Percentiles rank a stretch among this genome's conserved stretches.
Conservation (phyloP, 1,140 invertebrate species). For the Brachionus koreanus region DNA sequence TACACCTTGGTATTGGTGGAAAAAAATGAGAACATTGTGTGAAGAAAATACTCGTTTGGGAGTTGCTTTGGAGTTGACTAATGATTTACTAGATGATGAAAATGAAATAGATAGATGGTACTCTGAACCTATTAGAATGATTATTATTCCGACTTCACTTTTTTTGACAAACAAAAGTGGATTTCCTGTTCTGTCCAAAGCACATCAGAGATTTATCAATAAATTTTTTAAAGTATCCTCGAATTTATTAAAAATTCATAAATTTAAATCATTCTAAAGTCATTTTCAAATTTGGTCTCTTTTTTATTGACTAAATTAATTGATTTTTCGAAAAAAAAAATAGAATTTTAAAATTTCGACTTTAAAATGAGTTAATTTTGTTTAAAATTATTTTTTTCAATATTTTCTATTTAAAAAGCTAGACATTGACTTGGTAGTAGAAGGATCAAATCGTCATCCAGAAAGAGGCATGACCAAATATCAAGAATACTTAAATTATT, state of each 20-base stretch:
- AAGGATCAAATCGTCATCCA: slow-evolving; percentile 67
- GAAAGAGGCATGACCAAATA: slow-evolving; percentile 67
- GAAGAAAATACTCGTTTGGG: slow-evolving; percentile 26
- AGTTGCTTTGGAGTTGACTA: slow-evolving; percentile 3
- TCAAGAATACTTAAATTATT: slow-evolving; percentile 76
- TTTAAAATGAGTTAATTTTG: no score
- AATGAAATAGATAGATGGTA: slow-evolving; percentile 31
- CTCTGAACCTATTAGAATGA: slow-evolving; percentile 44
- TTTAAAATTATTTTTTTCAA: no score
- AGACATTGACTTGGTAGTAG: slow-evolving; percentile 58
- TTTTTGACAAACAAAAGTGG: slow-evolving; percentile 71
- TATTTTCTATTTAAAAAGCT: no score
- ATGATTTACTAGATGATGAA: slow-evolving; percentile 24
- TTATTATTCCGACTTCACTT: slow-evolving; percentile 75
- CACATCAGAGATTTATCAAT: slow-evolving; percentile 72
- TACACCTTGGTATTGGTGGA: slow-evolving; percentile 33
- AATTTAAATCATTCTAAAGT: no score
- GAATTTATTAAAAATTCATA: neutral
- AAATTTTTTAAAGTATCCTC: slow-evolving; percentile 43
- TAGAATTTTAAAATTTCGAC: no score
- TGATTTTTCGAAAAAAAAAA: no score
- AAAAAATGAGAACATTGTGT: slow-evolving; percentile 24
- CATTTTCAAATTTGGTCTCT: no score
- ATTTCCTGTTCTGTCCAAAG: slow-evolving; percentile 79
- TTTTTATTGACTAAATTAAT: no score